Evolutionary conservation across 1,140 invertebrate genomes (phyloP).

Genomic region (Anthonomus grandis): DNA sequence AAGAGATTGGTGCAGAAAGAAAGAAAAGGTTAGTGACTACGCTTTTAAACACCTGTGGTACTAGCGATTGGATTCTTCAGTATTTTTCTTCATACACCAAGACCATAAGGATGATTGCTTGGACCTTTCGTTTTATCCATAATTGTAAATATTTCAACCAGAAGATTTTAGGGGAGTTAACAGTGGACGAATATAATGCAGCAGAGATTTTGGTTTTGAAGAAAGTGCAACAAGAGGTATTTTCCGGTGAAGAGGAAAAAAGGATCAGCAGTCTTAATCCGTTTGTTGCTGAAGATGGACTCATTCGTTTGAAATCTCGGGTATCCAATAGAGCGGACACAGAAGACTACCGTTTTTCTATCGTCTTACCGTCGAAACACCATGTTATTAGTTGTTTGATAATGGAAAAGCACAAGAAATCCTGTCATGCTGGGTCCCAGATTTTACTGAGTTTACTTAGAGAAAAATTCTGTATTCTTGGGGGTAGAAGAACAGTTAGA

Average conservation of each 20-base stretch:
- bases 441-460: constrained; percentile 21
- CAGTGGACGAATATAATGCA: constrained; percentile 24
- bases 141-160: constrained; percentile 28
- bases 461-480: constrained; percentile 29
- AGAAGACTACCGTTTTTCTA: constrained; percentile 32
- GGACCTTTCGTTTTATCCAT: constrained; percentile 34
- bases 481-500: constrained; percentile 30
- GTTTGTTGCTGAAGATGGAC: constrained; percentile 2
- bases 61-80: constrained; percentile 5
- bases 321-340: constrained; percentile 33
- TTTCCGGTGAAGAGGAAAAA: not conserved
- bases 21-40: constrained; percentile 11
- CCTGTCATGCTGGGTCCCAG: constrained; percentile 20
- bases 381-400: constrained; percentile 17
- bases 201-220: constrained; percentile 26
- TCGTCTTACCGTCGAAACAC: constrained; percentile 36
- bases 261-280: not conserved
- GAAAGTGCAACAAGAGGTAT: constrained; percentile 7
- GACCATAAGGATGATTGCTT: constrained; percentile 35
- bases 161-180: no score
- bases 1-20: constrained; percentile 24
- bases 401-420: constrained; percentile 2
- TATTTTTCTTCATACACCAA: constrained; percentile 35
- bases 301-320: constrained; percentile 34
- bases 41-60: not conserved